These are phyloP conservation scores for Epizoanthus ramosus DNA, from an alignment of 92 coral and sea anemone genomes.

Conservation along the genomic window DNA sequence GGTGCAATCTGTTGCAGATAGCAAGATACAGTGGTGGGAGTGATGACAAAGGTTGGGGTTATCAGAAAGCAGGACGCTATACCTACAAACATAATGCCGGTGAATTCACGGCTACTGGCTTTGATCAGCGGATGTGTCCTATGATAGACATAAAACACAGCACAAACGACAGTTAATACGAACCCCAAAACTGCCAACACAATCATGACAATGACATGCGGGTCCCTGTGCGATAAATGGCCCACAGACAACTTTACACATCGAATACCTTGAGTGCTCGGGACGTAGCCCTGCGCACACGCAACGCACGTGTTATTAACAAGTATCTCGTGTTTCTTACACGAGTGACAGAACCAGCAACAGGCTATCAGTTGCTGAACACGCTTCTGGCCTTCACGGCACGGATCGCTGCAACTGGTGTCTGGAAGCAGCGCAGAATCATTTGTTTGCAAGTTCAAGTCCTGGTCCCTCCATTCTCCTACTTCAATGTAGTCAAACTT, in stretches of 20 bases:
- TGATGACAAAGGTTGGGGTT: constrained; percentile 29
- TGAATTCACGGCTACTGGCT: constrained; percentile 42
- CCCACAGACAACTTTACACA: constrained; percentile 30
- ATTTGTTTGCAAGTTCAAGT: constrained; percentile 7
- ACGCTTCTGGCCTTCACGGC: constrained; percentile 19
- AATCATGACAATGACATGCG: constrained; percentile 32
- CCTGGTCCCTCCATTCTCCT: constrained; percentile 41
- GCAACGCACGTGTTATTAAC: constrained; percentile 44
- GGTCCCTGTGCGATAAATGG: constrained; percentile 35
- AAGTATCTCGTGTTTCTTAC: constrained; percentile 39
- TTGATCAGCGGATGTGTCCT: constrained; percentile 24
- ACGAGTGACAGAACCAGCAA: constrained; percentile 52
- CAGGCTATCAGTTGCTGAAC: constrained; percentile 31
- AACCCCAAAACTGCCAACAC: constrained; percentile 43
- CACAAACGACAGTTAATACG: constrained; percentile 24
- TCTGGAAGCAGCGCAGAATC: constrained; percentile 13
- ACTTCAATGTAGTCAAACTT: constrained; percentile 13
- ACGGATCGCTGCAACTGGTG: constrained; percentile 37
- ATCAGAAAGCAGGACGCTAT: constrained; percentile 23
- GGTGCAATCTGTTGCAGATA: constrained; percentile 41
- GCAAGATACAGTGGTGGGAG: constrained; percentile 14
- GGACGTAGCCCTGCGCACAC: constrained; percentile 37
- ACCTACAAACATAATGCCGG: constrained; percentile 33
- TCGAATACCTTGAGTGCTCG: background rate
- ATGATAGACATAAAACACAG: constrained; percentile 34